Evolutionary conservation across 2,797 vertebrate genomes (phyloP).

Genomic region (Liasis olivaceus): DNA sequence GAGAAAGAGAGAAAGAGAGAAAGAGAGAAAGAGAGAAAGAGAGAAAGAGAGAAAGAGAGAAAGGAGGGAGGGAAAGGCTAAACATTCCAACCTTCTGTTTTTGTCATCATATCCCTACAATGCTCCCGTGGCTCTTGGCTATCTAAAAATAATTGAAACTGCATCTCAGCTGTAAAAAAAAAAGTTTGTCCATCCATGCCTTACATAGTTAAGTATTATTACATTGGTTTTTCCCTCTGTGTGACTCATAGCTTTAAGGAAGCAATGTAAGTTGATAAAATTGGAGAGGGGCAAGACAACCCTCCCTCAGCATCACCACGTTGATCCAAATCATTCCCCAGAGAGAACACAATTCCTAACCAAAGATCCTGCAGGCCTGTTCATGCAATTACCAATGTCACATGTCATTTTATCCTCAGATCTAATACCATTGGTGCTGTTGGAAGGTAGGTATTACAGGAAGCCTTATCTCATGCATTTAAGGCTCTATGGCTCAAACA

Average conservation of each 20-base stretch:
- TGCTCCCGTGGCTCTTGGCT: background rate
- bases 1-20: no score
- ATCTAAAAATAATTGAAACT: background rate
- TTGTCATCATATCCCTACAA: background rate
- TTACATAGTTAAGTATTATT: background rate
- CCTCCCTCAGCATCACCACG: no score
- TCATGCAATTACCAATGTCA: background rate
- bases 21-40: no score
- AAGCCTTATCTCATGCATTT: background rate
- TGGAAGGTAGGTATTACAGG: background rate
- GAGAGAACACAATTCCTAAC: background rate
- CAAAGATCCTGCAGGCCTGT: background rate
- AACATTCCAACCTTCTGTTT: background rate
- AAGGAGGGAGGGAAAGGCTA: no score
- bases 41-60: no score
- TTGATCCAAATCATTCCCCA: background rate
- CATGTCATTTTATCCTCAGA: background rate
- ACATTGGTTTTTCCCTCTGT: background rate
- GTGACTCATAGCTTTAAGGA: background rate
- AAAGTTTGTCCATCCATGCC: background rate
- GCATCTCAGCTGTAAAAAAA: background rate
- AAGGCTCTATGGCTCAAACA: background rate
- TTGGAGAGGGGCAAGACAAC: background rate
- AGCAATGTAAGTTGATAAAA: background rate
- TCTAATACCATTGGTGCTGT: background rate